phyloP scores from a whole-genome alignment of 2,888 invertebrate genomes.

The Steromphala cineraria region DNA sequence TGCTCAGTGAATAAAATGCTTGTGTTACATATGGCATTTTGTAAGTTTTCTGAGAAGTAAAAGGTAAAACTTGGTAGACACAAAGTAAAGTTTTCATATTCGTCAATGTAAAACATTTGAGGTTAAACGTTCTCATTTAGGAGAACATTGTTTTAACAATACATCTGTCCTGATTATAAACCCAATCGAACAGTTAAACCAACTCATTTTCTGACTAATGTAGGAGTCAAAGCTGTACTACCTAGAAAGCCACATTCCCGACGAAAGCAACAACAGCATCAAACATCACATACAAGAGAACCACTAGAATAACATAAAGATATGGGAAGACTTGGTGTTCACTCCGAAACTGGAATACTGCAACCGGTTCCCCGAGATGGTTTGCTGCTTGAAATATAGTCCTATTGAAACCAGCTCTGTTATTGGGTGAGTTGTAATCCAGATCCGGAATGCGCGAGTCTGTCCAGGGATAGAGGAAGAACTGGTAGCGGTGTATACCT shows the following conservation, averaged over 20 bases:
- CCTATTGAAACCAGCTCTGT: neutral
- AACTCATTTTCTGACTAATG: too few relatives aligned
- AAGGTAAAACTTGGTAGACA: too few relatives aligned
- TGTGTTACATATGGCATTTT: too few relatives aligned
- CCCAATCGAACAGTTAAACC: too few relatives aligned
- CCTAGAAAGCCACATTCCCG: neutral
- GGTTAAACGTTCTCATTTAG: too few relatives aligned
- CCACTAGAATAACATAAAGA: neutral
- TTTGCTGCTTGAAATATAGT: neutral
- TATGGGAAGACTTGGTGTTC: neutral
- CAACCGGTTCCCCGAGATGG: neutral
- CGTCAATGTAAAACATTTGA: too few relatives aligned
- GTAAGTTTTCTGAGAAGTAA: too few relatives aligned
- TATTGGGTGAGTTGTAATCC: neutral
- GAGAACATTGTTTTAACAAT: too few relatives aligned
- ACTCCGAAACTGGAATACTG: conserved; percentile 15
- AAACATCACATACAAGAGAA: neutral
- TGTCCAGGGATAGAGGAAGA: neutral
- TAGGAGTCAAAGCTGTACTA: too few relatives aligned
- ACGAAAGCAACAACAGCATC: neutral
- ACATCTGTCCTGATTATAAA: too few relatives aligned
- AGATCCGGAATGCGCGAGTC: neutral
- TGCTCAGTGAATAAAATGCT: too few relatives aligned
- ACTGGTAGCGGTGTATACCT: neutral
- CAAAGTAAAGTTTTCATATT: too few relatives aligned